phyloP scores from a whole-genome alignment of 1,140 invertebrate genomes.

The Camponotus vicinus region DNA sequence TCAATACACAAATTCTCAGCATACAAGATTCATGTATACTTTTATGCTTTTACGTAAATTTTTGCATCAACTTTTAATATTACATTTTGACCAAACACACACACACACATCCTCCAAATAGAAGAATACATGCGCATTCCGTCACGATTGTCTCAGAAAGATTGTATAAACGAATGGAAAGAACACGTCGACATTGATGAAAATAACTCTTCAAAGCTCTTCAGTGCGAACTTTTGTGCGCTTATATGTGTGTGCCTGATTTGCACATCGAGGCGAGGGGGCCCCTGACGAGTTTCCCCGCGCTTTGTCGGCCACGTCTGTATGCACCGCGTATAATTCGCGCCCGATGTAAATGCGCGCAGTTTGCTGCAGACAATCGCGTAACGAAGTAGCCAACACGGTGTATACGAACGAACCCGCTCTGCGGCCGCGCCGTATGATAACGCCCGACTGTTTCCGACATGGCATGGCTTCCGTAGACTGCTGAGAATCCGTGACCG shows the following conservation, averaged over 20 bases:
- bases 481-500: conserved; percentile 35
- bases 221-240: neutral
- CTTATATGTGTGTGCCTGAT: neutral
- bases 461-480: conserved; percentile 19
- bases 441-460: conserved; percentile 60
- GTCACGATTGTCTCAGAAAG: neutral
- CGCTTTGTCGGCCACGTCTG: conserved; percentile 19
- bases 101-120: neutral
- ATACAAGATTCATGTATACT: neutral
- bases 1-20: neutral
- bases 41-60: neutral
- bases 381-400: conserved; percentile 51
- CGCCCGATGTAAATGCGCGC: conserved; percentile 58
- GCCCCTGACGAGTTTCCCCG: conserved; percentile 25
- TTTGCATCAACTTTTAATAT: neutral
- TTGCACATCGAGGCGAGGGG: neutral
- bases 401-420: neutral
- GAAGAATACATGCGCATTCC: neutral
- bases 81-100: neutral
- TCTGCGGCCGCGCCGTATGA: conserved; percentile 12
- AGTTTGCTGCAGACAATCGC: conserved; percentile 63
- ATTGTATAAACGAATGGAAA: neutral
- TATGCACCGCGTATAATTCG: conserved; percentile 51
- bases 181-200: neutral
- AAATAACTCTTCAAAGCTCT: conserved; percentile 25